Percentiles rank a stretch among this genome's conserved stretches.
These are phyloP conservation scores for Tiliacea aurago DNA, from an alignment of 2,888 invertebrate genomes.

Conservation along the genomic window DNA sequence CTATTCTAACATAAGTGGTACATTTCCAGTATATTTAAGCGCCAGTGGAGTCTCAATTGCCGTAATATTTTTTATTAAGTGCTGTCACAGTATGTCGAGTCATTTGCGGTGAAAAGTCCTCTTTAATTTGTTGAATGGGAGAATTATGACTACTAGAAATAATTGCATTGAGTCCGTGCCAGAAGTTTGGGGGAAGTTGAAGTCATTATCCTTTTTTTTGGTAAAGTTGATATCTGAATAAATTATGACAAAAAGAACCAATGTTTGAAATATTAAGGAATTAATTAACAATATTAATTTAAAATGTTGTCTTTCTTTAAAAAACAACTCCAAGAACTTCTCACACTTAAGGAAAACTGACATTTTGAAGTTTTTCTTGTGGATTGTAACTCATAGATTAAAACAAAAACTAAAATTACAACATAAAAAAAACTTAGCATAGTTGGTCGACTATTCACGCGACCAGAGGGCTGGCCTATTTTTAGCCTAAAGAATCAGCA, in stretches of 20 bases:
- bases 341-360: background rate
- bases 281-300: background rate
- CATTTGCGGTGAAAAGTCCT: conserved; percentile 34
- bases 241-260: background rate
- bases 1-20: conserved; percentile 47
- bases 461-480: no score
- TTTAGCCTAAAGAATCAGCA: no score
- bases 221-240: no score
- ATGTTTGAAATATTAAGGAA: background rate
- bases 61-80: conserved; percentile 57
- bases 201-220: background rate
- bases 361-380: background rate
- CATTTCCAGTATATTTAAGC: conserved; percentile 50
- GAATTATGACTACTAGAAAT: conserved; percentile 26
- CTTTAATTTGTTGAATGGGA: conserved; percentile 45
- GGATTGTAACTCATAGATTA: background rate
- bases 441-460: no score
- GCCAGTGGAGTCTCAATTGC: conserved; percentile 43
- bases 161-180: conserved; percentile 15
- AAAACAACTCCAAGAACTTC: background rate
- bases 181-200: background rate
- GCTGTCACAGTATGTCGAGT: conserved; percentile 39
- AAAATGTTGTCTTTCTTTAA: background rate
- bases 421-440: background rate
- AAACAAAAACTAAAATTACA: background rate